Evolutionary conservation across 2,888 invertebrate species (phyloP).

Genomic region (Xylocampa areola): DNA sequence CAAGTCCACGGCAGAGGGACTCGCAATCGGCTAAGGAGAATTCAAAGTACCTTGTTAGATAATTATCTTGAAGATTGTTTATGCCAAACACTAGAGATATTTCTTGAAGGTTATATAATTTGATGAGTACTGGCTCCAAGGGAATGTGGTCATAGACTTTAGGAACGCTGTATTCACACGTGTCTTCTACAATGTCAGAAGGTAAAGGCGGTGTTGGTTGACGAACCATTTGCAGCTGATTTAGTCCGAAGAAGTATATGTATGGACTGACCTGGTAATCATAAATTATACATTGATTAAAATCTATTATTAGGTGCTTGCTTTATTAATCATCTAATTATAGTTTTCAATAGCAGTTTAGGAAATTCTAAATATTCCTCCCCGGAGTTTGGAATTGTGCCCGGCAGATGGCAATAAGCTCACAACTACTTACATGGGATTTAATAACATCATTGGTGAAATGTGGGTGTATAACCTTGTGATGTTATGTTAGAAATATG

Average conservation of each 20-base stretch:
- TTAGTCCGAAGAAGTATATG: conserved; percentile 84
- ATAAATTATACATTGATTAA: background rate
- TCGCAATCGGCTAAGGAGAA: conserved; percentile 90
- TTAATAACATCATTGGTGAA: too few relatives aligned
- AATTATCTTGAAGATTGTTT: conserved; percentile 86
- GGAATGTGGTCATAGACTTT: conserved; percentile 90
- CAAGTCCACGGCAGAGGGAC: conserved; percentile 88
- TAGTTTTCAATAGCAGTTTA: too few relatives aligned
- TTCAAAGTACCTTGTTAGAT: conserved; percentile 90
- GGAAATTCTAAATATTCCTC: too few relatives aligned
- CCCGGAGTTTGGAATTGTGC: too few relatives aligned
- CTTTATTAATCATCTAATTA: background rate
- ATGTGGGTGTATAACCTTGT: too few relatives aligned
- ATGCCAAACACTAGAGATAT: conserved; percentile 79
- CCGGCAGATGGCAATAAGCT: too few relatives aligned
- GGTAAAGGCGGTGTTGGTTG: conserved; percentile 83
- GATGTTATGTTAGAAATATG: too few relatives aligned
- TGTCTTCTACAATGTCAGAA: conserved; percentile 74
- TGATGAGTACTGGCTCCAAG: conserved; percentile 86
- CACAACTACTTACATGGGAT: too few relatives aligned
- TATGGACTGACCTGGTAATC: conserved; percentile 82
- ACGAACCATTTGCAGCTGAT: conserved; percentile 87
- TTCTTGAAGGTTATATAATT: conserved; percentile 88
- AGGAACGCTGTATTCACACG: conserved; percentile 77
- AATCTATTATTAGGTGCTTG: too few relatives aligned